These are phyloP conservation scores for Mesochorus sp. DNA, from an alignment of 2,888 invertebrate species.

Conservation along the genomic window DNA sequence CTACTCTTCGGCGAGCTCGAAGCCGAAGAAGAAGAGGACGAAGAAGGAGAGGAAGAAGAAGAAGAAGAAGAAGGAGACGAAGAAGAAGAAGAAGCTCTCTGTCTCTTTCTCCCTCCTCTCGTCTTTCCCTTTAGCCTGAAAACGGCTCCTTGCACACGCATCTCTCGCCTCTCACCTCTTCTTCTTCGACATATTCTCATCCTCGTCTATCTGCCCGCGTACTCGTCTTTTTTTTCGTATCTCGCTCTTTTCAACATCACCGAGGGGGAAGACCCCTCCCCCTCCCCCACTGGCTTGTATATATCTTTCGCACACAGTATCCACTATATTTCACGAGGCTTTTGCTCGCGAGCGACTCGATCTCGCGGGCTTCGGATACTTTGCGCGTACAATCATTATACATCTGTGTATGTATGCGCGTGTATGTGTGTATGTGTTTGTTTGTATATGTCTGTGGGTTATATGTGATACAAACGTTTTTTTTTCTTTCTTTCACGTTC, in stretches of 20 bases:
- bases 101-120: constrained; percentile 58
- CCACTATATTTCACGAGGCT: background rate
- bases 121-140: constrained; percentile 49
- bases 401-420: background rate
- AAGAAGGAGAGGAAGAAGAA: constrained; percentile 3
- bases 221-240: constrained; percentile 42
- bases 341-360: background rate
- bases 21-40: constrained; percentile 20
- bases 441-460: background rate
- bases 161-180: constrained; percentile 55
- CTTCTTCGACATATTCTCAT: constrained; percentile 15
- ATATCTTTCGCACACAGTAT: background rate
- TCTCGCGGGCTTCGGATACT: background rate
- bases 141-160: constrained; percentile 30
- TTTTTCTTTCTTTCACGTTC: constrained; percentile 36
- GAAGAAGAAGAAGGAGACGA: background rate
- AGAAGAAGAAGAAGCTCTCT: constrained; percentile 38
- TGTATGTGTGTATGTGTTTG: background rate
- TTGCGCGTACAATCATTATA: background rate
- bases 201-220: constrained; percentile 19
- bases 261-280: no score
- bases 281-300: background rate
- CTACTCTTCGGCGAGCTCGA: constrained; percentile 73
- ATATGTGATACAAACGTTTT: constrained; percentile 10
- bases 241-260: constrained; percentile 55